A percentile compares a stretch with the other conserved stretches of the same genome.
phyloP scores from a whole-genome alignment of 1,140 invertebrate species.

The Theocolax elegans region DNA sequence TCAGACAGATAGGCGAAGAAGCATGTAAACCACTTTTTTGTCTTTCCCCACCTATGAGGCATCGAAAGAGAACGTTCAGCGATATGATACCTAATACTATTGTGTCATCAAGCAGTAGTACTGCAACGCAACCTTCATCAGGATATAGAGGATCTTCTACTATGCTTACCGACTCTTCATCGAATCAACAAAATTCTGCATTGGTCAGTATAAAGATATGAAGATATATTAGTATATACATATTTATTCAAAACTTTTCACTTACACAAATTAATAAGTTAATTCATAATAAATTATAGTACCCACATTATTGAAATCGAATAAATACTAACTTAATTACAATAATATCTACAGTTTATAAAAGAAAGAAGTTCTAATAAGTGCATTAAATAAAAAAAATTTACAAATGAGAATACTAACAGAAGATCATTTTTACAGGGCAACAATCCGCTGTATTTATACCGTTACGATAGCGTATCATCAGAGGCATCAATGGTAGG shows the following conservation, averaged over 20 bases:
- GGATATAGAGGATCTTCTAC: constrained; percentile 88
- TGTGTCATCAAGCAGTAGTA: constrained; percentile 72
- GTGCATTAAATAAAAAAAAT: too few species aligned
- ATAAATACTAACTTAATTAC: too few species aligned
- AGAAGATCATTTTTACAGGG: constrained; percentile 1
- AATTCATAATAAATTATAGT: too few species aligned
- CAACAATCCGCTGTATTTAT: constrained; percentile 81
- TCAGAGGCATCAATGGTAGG: constrained; percentile 73
- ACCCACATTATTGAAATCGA: too few species aligned
- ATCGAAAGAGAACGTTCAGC: constrained; percentile 63
- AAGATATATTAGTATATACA: too few species aligned
- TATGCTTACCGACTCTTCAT: constrained; percentile 81
- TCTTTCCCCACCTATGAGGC: constrained; percentile 70
- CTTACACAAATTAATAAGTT: too few species aligned
- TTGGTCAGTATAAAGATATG: neutral
- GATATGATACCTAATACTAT: constrained; percentile 66
- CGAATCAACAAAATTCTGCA: constrained; percentile 65
- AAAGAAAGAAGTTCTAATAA: too few species aligned
- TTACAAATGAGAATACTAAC: neutral
- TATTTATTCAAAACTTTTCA: neutral
- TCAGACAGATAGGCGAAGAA: constrained; percentile 69
- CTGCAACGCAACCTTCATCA: constrained; percentile 82
- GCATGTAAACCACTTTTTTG: constrained; percentile 75
- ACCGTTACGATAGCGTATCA: constrained; percentile 83
- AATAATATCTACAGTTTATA: too few species aligned